These are phyloP conservation scores for Creontiades dilutus DNA, from an alignment of 2,888 invertebrate species.

Conservation along the genomic window DNA sequence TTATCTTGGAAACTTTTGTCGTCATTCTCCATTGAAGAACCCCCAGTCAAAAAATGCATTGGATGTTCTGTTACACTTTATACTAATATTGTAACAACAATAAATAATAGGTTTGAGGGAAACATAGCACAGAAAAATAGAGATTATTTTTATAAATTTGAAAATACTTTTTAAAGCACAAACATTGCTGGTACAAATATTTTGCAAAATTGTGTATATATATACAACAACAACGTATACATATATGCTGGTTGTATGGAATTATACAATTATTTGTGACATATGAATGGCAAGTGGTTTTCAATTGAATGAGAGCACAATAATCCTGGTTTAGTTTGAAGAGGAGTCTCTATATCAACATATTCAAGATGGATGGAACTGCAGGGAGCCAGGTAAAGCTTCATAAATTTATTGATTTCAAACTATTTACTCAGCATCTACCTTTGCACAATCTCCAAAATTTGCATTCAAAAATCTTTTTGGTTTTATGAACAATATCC, in stretches of 20 bases:
- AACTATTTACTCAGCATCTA: not conserved
- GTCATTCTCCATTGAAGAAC: no score
- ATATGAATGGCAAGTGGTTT: not conserved
- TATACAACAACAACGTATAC: no score
- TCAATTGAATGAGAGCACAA: not conserved
- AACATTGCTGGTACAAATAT: not conserved
- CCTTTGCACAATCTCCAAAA: not conserved
- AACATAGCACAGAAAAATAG: not conserved
- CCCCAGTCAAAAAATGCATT: not conserved
- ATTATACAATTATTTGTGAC: not conserved
- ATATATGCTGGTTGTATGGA: not conserved
- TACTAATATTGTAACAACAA: not conserved
- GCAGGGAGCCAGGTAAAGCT: not conserved
- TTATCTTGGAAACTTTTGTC: no score
- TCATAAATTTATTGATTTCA: not conserved
- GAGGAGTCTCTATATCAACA: not conserved
- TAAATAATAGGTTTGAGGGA: not conserved
- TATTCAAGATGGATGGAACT: not conserved
- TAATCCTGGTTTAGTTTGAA: not conserved
- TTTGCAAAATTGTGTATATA: not conserved
- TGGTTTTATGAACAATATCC: not conserved
- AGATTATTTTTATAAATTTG: slow-evolving; percentile 20
- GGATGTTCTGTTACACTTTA: not conserved
- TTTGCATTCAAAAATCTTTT: not conserved
- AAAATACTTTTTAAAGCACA: slow-evolving; percentile 18